Evolutionary conservation across 53 echinoderm and acorn worm genomes (phyloP), one percentile per base, ranked within the genome.

Genomic region (Temnopleurus reevesii): DNA sequence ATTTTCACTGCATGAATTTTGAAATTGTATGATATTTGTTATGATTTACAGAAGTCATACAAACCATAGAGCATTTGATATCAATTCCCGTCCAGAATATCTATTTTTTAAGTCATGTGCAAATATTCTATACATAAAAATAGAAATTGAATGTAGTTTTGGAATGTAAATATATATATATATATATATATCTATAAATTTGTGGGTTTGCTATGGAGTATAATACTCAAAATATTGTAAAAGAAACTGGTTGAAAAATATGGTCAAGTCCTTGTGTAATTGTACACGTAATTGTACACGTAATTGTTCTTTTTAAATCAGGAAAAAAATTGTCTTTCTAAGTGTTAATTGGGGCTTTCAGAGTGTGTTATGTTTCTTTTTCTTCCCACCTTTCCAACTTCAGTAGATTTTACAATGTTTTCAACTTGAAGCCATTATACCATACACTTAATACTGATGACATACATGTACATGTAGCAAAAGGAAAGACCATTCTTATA

Each of bases 311-410:
- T 12, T 9, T 15, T 56, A 24, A 8, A 56, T 56, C 56, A 43
- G 3, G 33, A 15, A 1, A 36, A 71, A n/a, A n/a, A n/a, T n/a
- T n/a, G 71, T 71, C 71, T 71, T 71, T 71, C 71, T 71, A 71
- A 71, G 21, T n/a, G 41, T 63, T 38, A 1, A 71, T 41, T n/a
- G n/a, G 71, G 71, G 71, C 71, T 71, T 71, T 71, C 71, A 71
- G 1, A 43, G 19, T 17, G 19, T 12, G n/a, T n/a, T 71, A 8
- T 71, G 1, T 41, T 19, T 12, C 41, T 41, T 5, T 34, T 71
- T 23, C 21, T 43, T 41, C 41, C 21, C 5, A 38, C 15, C 19
- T 38, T 55, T 38, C 36, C 8, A 4, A 58, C 27, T 26, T 0
- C 27, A 3, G 10, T 58, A 9, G 24, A 8, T 58, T 58, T 23